Evolutionary conservation across 1,140 invertebrate genomes (phyloP), one percentile per base, ranked within the genome.

Genomic region (Diabrotica virgifera): DNA sequence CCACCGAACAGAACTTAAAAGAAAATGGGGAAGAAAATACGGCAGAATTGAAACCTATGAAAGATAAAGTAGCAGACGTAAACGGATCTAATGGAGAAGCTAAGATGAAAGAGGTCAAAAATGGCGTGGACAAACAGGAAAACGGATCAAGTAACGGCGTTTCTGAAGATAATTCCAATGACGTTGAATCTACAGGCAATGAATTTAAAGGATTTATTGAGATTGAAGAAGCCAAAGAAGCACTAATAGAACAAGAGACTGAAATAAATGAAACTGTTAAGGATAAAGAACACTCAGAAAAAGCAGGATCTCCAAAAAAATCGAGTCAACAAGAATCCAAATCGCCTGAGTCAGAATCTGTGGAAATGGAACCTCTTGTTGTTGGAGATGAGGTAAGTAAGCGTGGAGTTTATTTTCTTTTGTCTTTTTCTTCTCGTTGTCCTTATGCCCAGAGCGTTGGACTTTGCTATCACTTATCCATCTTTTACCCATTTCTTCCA

Each of bases 331-430:
- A 36, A 60, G 59, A 60, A 51, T 12, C 13, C 10, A 14, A 12
- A 50, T 14, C 37, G 35, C 13, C 35, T 24, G 59, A 65, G 5
- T 59, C 36, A 14, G 69, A 71, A 0, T 9, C 40, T 5, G 71
- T 67, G 9, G 74, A 75, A 63, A 71, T 76, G 70, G 76, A 77
- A 13, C 68, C 75, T 37, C 69, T 75, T 36, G 61, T 77, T 51
- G 56, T 76, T 12, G 36, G 67, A 0, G 77, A 78, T 63, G 77
- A 77, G 55, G 65, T 67, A 46, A 46, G 40, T 46, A 5, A 46
- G 8, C 24, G 4, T 24, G 1, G 24, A 24, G 24, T 24, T 24
- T 24, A 4, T 24, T 24, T 24, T 24, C 24, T 24, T 24, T 24
- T 24, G n/a, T n/a, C n/a, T n/a, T n/a, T n/a, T n/a, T n/a, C n/a